A percentile compares a stretch with the other conserved stretches of the same genome.
Conservation (phyloP, 2,797 vertebrate species). For the Tapera naevia region DNA sequence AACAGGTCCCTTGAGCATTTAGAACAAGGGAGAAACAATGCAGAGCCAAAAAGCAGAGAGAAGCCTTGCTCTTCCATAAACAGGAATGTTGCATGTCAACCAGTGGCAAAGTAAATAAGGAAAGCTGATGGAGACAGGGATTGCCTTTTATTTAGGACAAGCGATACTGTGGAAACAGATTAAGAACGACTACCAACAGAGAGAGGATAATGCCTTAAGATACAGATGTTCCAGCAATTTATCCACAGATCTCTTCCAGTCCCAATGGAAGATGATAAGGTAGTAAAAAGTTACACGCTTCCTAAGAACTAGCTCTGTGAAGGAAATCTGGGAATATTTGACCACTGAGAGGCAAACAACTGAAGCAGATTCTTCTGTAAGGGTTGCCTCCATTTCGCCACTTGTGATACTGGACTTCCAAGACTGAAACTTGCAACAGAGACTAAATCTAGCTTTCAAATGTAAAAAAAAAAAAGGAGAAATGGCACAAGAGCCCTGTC, state of each 20-base stretch:
- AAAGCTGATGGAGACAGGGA: neutral
- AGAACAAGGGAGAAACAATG: neutral
- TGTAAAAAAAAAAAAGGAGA: neutral
- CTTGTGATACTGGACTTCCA: neutral
- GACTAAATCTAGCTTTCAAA: neutral
- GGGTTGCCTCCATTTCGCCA: neutral
- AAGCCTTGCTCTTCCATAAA: neutral
- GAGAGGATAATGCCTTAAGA: neutral
- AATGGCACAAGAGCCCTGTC: neutral
- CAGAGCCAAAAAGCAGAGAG: neutral
- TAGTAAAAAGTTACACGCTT: neutral
- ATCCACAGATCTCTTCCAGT: neutral
- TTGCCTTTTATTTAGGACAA: neutral
- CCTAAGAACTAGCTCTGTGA: neutral
- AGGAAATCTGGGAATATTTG: neutral
- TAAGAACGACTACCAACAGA: neutral
- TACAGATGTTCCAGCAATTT: neutral
- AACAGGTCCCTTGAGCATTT: neutral
- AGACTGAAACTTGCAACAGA: neutral
- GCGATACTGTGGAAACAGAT: neutral
- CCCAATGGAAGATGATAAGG: neutral
- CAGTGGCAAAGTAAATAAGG: neutral
- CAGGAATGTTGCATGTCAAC: neutral
- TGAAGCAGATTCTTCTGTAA: constrained; percentile 5
- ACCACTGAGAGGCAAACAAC: neutral